These are phyloP conservation scores for Nothocercus julius DNA, from an alignment of 2,113 vertebrate species.

Conservation along the genomic window DNA sequence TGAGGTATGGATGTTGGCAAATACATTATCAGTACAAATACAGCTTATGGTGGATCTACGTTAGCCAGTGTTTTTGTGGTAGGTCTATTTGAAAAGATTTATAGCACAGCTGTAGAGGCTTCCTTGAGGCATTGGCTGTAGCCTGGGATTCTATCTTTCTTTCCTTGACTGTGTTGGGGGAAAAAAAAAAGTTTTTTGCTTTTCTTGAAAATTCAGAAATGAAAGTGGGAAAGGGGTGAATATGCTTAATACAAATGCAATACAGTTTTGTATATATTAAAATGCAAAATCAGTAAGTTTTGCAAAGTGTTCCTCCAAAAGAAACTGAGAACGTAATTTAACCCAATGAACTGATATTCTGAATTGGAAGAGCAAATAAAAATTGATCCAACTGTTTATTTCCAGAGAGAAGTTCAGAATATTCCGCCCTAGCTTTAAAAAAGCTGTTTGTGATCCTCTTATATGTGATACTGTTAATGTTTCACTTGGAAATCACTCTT, in stretches of 20 bases:
- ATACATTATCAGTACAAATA: background rate
- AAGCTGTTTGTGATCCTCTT: background rate
- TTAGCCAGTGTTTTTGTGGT: background rate
- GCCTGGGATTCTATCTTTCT: background rate
- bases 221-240: background rate
- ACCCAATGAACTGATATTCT: background rate
- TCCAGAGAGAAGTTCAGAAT: background rate
- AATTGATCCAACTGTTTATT: accelerated
- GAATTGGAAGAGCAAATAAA: background rate
- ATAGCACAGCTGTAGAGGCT: background rate
- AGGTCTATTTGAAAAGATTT: background rate
- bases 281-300: background rate
- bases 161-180: background rate
- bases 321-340: background rate
- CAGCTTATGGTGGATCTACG: background rate
- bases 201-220: background rate
- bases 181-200: background rate
- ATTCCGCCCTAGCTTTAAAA: background rate
- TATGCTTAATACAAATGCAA: background rate
- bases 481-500: background rate
- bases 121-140: background rate
- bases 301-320: background rate
- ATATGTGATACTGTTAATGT: background rate
- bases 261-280: background rate
- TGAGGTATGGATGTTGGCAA: background rate